Percentiles rank a stretch among this genome's conserved stretches.
phyloP scores from a whole-genome alignment of 2,888 invertebrate genomes.

The Hydriomena furcata region DNA sequence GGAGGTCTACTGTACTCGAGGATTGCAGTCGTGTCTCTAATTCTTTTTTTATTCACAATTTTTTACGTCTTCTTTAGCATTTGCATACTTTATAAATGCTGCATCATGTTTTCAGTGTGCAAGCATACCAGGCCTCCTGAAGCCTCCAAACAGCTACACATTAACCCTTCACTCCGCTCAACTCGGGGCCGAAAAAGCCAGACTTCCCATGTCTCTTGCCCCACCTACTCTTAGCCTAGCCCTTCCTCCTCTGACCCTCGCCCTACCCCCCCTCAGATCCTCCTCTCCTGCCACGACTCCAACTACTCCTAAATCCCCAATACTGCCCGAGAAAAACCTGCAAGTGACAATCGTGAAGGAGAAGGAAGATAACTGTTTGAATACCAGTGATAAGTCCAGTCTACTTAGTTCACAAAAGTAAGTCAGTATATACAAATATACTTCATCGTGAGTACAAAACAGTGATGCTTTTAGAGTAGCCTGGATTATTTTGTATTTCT shows the following conservation, averaged over 20 bases:
- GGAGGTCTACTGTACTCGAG: no score
- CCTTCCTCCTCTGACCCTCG: constrained; percentile 56
- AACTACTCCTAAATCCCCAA: constrained; percentile 64
- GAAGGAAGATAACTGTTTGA: constrained; percentile 71
- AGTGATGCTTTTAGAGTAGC: no score
- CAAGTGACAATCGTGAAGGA: constrained; percentile 71
- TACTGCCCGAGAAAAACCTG: constrained; percentile 70
- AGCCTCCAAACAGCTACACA: constrained; percentile 85
- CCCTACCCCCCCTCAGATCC: constrained; percentile 58
- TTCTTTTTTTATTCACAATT: no score
- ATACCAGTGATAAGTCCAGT: constrained; percentile 74
- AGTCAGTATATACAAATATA: constrained; percentile 34
- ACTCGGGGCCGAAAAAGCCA: constrained; percentile 70
- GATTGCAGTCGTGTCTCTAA: no score
- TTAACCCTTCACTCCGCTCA: constrained; percentile 74
- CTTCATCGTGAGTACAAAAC: no score
- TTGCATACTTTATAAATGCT: no score
- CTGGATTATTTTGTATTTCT: no score
- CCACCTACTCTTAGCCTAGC: constrained; percentile 51
- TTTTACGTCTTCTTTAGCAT: no score
- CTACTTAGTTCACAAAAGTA: constrained; percentile 77
- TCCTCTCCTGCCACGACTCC: constrained; percentile 64
- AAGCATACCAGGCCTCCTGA: constrained; percentile 87
- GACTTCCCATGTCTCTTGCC: constrained; percentile 58
- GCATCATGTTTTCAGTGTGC: constrained; percentile 68